Base-by-base conservation (phyloP, 2,888 invertebrate species). In the Nesidiocoris tenuis region DNA sequence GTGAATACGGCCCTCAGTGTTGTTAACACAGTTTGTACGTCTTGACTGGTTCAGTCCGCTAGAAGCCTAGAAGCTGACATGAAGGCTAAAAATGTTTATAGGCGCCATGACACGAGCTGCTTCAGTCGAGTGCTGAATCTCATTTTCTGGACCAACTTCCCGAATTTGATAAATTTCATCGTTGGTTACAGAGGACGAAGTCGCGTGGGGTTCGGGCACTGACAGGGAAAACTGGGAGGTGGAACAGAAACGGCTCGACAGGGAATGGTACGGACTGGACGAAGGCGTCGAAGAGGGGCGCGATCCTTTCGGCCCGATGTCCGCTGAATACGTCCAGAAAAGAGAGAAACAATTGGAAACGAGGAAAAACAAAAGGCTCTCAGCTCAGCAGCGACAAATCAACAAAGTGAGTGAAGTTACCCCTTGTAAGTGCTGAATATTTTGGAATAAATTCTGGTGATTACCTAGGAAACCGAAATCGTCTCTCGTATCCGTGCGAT, bases 201-300 rank as follows among this genome's bases (percentile, higher is more conserved):
- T 90, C 81, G 84, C 88, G 84, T 88, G 88, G 88, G 88, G 78
- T 18, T 77, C 77, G n/a, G 79, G 78, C 19, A 66, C 75, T 3
- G 81, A 81, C 68, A 61, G 80, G 57, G 89, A 91, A 17, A 86
- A 92, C 65, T 97, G 96, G 96, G 93, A 95, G 82, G 93, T 93
- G 81, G 96, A 96, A 78, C 94, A 96, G 83, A 90, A 90, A 80
- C 88, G 94, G 79, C 84, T 96, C 1, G 98, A 99, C 83, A 86
- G 99, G 74, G 97, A 97, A 81, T 99, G 99, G 98, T 98, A 98
- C 83, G 92, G 91, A 79, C 90, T 97, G 86, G 98, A 96, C 80
- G 96, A 98, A 85, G 92, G 93, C n/a, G 92, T 92, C 82, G 91
- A 92, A 77, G 95, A 96, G 81, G 78, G 77, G 1, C 90, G 94